Evolutionary conservation across 2,797 vertebrate species (phyloP).

Genomic region (Apodemus agrarius): DNA sequence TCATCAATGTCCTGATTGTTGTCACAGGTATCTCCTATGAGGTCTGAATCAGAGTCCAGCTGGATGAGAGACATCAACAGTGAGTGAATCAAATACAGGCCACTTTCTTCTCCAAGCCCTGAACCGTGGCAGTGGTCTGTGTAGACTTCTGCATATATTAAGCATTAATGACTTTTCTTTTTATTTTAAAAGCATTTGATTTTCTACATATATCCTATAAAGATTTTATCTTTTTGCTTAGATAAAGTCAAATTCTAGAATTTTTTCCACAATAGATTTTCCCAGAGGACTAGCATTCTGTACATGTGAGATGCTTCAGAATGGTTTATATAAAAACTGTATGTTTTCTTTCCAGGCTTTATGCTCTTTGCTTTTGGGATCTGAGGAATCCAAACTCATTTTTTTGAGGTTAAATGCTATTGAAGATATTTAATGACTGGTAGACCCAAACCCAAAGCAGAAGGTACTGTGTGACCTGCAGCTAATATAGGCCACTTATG

Average conservation of each 20-base stretch:
- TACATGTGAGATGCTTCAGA: neutral
- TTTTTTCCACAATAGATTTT: constrained; percentile 37
- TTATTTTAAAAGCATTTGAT: constrained; percentile 17
- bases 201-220: neutral
- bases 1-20: constrained; percentile 99
- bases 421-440: neutral
- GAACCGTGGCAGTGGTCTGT: neutral
- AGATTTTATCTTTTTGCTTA: neutral
- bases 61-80: constrained; percentile 73
- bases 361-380: constrained; percentile 7
- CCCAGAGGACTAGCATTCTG: neutral
- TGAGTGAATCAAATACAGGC: neutral
- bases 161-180: neutral
- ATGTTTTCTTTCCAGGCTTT: constrained; percentile 40
- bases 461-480: neutral
- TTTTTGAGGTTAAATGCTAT: neutral
- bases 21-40: constrained; percentile 96
- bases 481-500: constrained; percentile 52
- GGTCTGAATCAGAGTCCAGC: constrained; percentile 97
- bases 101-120: neutral
- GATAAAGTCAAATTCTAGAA: neutral
- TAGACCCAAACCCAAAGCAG: neutral
- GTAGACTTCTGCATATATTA: neutral
- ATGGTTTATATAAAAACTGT: neutral
- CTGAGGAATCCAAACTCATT: neutral